Conservation (phyloP, 2,113 vertebrate genomes). For the Silurus meridionalis region DNA sequence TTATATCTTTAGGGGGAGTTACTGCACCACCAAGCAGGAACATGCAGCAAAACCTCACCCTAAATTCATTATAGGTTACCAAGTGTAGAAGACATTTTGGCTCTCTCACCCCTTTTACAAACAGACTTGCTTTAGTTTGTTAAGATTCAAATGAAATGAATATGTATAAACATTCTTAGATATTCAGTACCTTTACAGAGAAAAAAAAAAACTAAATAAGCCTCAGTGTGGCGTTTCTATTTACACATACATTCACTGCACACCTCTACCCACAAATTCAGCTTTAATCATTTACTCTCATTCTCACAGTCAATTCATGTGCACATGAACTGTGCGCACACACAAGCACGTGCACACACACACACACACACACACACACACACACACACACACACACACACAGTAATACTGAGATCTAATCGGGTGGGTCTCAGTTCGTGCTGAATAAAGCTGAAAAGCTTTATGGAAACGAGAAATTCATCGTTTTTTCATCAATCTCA, state of each 20-base stretch:
- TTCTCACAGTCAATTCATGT: not conserved
- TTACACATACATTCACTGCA: not conserved
- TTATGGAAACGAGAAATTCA: slow-evolving; percentile 59
- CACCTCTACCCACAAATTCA: not conserved
- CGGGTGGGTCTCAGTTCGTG: slow-evolving; percentile 49
- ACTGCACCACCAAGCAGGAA: slow-evolving; percentile 14
- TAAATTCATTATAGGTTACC: not conserved
- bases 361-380: slow-evolving; percentile 4
- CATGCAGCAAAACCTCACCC: slow-evolving; percentile 4
- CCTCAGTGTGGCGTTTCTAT: not conserved
- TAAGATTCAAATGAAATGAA: not conserved
- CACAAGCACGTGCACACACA: not conserved
- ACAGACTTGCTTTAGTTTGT: not conserved
- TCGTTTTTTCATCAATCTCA: slow-evolving; percentile 65
- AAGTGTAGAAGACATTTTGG: not conserved
- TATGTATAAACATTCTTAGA: not conserved
- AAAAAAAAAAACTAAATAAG: not conserved
- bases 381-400: slow-evolving; percentile 8
- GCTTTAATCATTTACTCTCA: slow-evolving; percentile 11
- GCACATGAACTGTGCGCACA: not conserved
- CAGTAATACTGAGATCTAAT: slow-evolving; percentile 58
- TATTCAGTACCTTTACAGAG: not conserved
- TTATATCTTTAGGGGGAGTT: slow-evolving; percentile 13
- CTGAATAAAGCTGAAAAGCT: slow-evolving; percentile 54
- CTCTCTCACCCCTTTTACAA: slow-evolving; percentile 6